A percentile compares a stretch with the other conserved stretches of the same genome.
Evolutionary conservation across 2,888 invertebrate genomes (phyloP).

Genomic region (Philopedon plagiatum): DNA sequence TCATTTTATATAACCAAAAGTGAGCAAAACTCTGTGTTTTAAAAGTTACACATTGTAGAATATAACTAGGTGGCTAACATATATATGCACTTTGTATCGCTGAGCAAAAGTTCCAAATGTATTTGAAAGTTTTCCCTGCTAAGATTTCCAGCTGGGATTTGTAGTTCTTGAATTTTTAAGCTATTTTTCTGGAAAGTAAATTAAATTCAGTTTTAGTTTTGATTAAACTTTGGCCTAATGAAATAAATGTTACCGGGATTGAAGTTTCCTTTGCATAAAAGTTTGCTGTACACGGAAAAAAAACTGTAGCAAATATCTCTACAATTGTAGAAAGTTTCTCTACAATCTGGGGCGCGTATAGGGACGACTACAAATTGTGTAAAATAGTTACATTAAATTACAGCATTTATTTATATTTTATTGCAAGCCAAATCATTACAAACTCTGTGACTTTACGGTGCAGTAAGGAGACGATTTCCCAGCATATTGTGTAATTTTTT

Average conservation of each 20-base stretch:
- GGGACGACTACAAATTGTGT: too few species aligned
- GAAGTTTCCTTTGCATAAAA: background rate
- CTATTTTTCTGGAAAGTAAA: conserved; percentile 12
- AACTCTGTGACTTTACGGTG: too few species aligned
- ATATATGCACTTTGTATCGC: conserved; percentile 3
- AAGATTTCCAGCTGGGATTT: conserved; percentile 3
- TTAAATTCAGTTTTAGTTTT: conserved; percentile 15
- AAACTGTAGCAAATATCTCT: too few species aligned
- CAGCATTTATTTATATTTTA: too few species aligned
- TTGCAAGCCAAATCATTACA: too few species aligned
- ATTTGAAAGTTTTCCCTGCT: conserved; percentile 3
- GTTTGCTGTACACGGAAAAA: too few species aligned
- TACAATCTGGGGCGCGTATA: too few species aligned
- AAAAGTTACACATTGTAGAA: conserved; percentile 8
- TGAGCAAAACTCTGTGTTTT: background rate
- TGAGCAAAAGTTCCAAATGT: conserved; percentile 3
- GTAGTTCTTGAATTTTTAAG: conserved; percentile 2
- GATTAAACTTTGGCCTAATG: background rate
- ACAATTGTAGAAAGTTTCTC: too few species aligned
- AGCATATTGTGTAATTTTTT: too few species aligned
- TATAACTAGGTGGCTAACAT: conserved; percentile 10
- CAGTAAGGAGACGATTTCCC: too few species aligned
- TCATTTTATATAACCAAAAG: background rate
- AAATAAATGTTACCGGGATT: background rate
- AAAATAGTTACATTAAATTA: too few species aligned